Conservation (phyloP, 2,888 invertebrate species). For the Chrysotoxum bicinctum region DNA sequence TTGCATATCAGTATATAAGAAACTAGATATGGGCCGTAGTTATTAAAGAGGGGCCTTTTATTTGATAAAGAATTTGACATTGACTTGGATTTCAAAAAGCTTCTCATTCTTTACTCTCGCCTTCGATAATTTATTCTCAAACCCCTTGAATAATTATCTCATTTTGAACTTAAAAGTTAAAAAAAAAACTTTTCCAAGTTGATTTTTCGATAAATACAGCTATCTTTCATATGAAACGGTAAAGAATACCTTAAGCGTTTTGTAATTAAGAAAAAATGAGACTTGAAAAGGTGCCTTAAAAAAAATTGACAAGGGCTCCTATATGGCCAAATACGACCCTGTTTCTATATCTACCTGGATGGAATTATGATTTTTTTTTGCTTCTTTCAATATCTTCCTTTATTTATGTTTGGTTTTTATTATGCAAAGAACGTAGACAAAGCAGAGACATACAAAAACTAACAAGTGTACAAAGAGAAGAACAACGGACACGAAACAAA, state of each 20-base stretch:
- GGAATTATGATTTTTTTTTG: constrained; percentile 26
- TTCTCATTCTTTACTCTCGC: background rate
- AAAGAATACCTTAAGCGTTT: too few relatives aligned
- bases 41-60: background rate
- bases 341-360: background rate
- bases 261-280: background rate
- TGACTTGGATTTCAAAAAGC: background rate
- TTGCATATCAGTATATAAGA: background rate
- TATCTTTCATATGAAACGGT: too few relatives aligned
- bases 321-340: background rate
- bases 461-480: constrained; percentile 56
- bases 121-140: too few relatives aligned
- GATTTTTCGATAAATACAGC: too few relatives aligned
- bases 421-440: constrained; percentile 67
- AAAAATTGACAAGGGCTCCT: background rate
- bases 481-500: constrained; percentile 19
- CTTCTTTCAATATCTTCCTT: constrained; percentile 25
- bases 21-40: background rate
- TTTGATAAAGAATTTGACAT: background rate
- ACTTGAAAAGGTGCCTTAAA: background rate
- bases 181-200: too few relatives aligned
- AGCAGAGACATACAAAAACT: constrained; percentile 50
- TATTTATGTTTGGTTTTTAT: constrained; percentile 43
- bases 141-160: background rate
- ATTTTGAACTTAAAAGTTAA: too few relatives aligned